A percentile compares a stretch with the other conserved stretches of the same genome.
Conservation (phyloP, 2,888 invertebrate genomes). For the Tetranychus piercei region DNA sequence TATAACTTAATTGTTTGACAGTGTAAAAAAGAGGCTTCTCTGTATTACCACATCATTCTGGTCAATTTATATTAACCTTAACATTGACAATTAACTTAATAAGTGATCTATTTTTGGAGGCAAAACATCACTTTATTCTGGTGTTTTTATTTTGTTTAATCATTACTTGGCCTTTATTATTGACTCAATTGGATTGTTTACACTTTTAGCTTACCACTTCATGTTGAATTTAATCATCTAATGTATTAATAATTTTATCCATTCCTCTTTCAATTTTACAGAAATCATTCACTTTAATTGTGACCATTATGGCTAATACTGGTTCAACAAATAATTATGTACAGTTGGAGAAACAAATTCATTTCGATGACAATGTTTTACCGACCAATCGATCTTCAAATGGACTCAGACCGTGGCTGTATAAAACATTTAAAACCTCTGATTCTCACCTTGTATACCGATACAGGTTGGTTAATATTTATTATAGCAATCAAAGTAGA, state of each 20-base stretch:
- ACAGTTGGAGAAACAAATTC: constrained; percentile 11
- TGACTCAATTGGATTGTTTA: too few species aligned
- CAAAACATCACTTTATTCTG: neutral
- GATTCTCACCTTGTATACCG: neutral
- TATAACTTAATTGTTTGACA: neutral
- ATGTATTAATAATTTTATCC: neutral
- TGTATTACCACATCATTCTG: neutral
- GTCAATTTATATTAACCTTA: neutral
- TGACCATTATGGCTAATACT: neutral
- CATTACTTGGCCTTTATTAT: too few species aligned
- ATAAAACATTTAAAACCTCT: constrained; percentile 5
- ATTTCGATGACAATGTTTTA: constrained; percentile 10
- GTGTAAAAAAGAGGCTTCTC: neutral
- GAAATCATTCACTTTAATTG: constrained; percentile 10
- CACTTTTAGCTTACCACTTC: too few species aligned
- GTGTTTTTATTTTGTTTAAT: neutral
- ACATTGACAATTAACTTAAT: neutral
- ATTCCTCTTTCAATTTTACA: neutral
- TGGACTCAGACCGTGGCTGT: neutral
- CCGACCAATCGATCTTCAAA: constrained; percentile 4
- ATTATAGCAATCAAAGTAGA: too few species aligned
- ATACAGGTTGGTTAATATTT: constrained; percentile 2
- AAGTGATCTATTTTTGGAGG: neutral
- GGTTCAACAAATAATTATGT: neutral
- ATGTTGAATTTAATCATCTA: neutral